Base-by-base conservation (phyloP, 2,888 invertebrate species). In the Arrhopalites spinosus region DNA sequence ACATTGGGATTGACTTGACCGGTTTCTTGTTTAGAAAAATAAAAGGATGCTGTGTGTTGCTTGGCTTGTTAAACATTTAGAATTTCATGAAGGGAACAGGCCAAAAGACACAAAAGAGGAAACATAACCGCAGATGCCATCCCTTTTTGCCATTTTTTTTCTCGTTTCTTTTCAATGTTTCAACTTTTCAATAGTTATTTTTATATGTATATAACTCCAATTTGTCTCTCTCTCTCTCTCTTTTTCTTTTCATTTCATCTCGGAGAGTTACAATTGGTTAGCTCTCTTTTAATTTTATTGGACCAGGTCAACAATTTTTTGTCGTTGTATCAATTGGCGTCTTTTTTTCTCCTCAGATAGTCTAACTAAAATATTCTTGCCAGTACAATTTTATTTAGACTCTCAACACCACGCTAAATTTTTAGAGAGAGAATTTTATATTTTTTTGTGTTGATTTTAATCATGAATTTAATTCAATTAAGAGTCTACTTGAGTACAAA, bases 111-210 rank as follows among this genome's bases (percentile, higher is more conserved):
- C 29, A 66, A 11, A 43, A 29, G 29, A 15, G 3, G 66, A 43
- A 43, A 69, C 53, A 53, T 69, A 30, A 66, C 66, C 66, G 66
- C 66, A 66, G 66, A 66, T 53, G 29, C 69, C 69, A 29, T 69
- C 53, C 53, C 29, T 53, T 50, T 47, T 69, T 15, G 53, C 8
- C 13, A 5, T 17, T 50, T 50, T 50, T 50, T 17, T 50, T 23
- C 13, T 59, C 25, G 20, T 25, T 13, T 59, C 13, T 5, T 59
- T 50, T 50, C 7, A 23, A 23, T 59, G 53, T 50, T 68, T 53
- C 27, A 69, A 8, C 30, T 66, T 29, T 43, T 8, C 23, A 17
- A 63, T 36, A 36, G n/a, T n/a, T n/a, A n/a, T n/a, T 36, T 7
- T 36, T 36, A 36, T 36, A 36, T 36, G 11, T 11, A 59, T 23